Base-by-base conservation (phyloP, 2,888 invertebrate species). In the Drymonia ruficornis region DNA sequence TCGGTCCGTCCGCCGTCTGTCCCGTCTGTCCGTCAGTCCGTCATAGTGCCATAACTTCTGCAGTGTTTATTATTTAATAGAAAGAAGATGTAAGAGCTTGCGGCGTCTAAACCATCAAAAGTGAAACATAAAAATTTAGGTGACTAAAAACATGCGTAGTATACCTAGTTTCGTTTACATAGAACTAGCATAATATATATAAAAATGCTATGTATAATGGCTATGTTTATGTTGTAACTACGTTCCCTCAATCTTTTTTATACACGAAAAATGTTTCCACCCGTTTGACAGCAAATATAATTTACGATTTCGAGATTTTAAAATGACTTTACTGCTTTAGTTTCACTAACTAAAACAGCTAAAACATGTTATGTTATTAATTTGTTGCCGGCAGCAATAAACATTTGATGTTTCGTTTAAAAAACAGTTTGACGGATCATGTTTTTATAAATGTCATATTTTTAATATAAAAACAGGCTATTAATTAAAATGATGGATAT, bases 231-330 rank as follows among this genome's bases (percentile, higher is more conserved):
- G 64, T 64, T 59, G 49, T 53, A 47, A 49, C 38, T 36, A 34
- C 36, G 49, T 40, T 12, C 31, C 47, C 18, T 19, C 18, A 1
- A 5, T 61, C 68, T n/a, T 57, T 64, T 61, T 52, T 29, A 43
- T 45, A 51, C 45, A 58, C 69, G 70, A 68, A 72, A 72, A 61
- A 58, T 66, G 16, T 67, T 65, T 67, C 55, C 56, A 64, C 56
- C 49, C 50, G 63, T 70, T 61, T 70, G 71, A 74, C 74, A 67
- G 61, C 57, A 70, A 62, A 74, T 59, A 68, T 65, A 60, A 65
- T 64, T 49, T 70, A 72, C 74, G 70, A 78, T 74, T 73, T 70
- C 74, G 64, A 69, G 71, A 58, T 65, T 67, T 69, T n/a, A n/a
- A n/a, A n/a, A n/a, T n/a, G n/a, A n/a, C n/a, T n/a, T n/a, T 23